These are phyloP conservation scores for Progne subis DNA, from an alignment of 2,113 vertebrate genomes.

Conservation along the genomic window DNA sequence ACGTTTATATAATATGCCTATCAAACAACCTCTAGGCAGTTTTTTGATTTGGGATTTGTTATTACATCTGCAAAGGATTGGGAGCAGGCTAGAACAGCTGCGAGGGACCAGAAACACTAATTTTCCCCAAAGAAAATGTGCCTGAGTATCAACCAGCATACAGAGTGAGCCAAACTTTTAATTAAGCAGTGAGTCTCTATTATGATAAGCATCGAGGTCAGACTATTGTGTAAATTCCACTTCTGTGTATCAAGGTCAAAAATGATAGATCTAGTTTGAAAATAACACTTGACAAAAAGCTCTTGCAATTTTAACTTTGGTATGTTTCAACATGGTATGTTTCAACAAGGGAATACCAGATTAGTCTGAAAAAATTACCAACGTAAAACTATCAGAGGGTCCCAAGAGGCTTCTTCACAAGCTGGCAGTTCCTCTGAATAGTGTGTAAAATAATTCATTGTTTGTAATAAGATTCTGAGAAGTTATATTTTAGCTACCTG, in stretches of 20 bases:
- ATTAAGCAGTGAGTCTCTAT: slow-evolving; percentile 4
- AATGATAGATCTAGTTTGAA: neutral
- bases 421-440: neutral
- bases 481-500: slow-evolving; percentile 53
- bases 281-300: neutral
- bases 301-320: neutral
- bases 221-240: neutral
- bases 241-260: slow-evolving; percentile 8
- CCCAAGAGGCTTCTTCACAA: slow-evolving; percentile 2
- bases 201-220: neutral
- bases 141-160: slow-evolving; percentile 15
- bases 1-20: neutral
- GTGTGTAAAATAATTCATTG: slow-evolving; percentile 47
- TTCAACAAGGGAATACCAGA: neutral
- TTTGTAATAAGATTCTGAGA: slow-evolving; percentile 34
- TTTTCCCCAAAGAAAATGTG: slow-evolving; percentile 20
- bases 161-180: slow-evolving; percentile 35
- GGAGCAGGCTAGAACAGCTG: slow-evolving; percentile 31
- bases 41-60: slow-evolving; percentile 29
- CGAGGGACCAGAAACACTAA: slow-evolving; percentile 18
- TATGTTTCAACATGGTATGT: neutral
- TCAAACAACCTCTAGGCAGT: neutral
- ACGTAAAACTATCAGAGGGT: slow-evolving; percentile 25
- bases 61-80: slow-evolving; percentile 33
- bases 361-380: neutral